Evolutionary conservation across 2,797 vertebrate species (phyloP), one percentile per base, ranked within the genome.

Genomic region (Botia kubotai): DNA sequence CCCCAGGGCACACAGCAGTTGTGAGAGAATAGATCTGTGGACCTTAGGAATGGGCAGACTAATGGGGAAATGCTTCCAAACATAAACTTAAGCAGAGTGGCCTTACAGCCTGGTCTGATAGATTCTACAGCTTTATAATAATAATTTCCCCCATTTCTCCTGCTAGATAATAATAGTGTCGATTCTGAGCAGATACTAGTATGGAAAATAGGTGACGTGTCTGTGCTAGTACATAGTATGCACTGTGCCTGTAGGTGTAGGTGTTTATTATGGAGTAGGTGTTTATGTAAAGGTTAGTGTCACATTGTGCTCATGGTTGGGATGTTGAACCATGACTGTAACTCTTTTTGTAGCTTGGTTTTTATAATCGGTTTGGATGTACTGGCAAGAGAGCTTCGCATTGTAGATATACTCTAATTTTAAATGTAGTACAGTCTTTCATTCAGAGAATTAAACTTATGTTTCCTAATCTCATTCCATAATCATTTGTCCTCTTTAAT

Each of bases 51-150:
- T 36, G 43, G 46, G 26, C 13, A 23, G 57, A 62, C 26, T 57
- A 68, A 55, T 26, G 0, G 10, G 75, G 6, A 60, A 60, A 60
- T 60, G 14, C 39, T 46, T 48, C 8, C 19, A 1, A 23, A 3
- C 39, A 0, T 52, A 48, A 36, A 26, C 53, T 57, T 33, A 2
- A 60, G 77, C 58, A 65, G 14, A 52, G 60, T 50, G n/a, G 58
- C 6, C 12, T 60, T 70, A 14, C 60, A 55, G 29, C 3, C 53
- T 70, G 39, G 16, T 60, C 26, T 0, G 46, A 63, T 72, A 3
- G 52, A 63, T 72, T 21, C 13, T 71, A 17, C 26, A 52, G 68
- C 43, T 79, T 79, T 71, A 13, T 53, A 3, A 29, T 46, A 12
- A 63, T 12, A 71, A 71, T 58, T 14, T 58, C 16, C 11, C 2